Conservation (phyloP, 2,888 invertebrate species). For the Abscondita cerata region DNA sequence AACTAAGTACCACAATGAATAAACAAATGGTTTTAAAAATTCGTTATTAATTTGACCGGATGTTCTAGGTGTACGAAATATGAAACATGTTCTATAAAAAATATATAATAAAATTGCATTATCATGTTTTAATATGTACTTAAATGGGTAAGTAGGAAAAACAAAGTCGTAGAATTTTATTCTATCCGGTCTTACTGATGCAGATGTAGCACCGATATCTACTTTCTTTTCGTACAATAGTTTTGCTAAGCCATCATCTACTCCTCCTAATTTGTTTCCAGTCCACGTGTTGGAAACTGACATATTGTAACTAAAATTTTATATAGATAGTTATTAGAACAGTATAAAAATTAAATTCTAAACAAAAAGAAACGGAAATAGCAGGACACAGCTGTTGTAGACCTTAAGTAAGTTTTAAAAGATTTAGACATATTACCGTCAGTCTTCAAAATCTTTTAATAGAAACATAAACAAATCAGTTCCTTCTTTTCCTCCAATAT, state of each 20-base stretch:
- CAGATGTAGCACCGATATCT: constrained; percentile 42
- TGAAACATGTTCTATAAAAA: constrained; percentile 47
- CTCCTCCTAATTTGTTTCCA: constrained; percentile 44
- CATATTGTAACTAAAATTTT: neutral
- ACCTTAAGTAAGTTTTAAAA: too few relatives aligned
- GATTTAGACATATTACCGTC: too few relatives aligned
- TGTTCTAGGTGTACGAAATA: constrained; percentile 49
- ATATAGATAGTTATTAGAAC: neutral
- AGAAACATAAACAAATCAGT: too few relatives aligned
- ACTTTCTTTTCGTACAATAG: constrained; percentile 43
- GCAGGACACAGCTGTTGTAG: too few relatives aligned
- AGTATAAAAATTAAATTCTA: neutral
- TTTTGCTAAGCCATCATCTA: constrained; percentile 47
- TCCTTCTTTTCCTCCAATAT: too few relatives aligned
- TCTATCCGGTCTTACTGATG: constrained; percentile 17
- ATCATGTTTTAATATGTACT: constrained; percentile 33
- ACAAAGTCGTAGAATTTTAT: constrained; percentile 40
- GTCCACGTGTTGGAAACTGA: constrained; percentile 41
- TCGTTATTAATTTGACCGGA: constrained; percentile 52
- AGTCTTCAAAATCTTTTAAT: too few relatives aligned
- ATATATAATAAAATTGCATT: neutral
- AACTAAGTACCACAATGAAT: constrained; percentile 57
- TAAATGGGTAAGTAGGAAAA: constrained; percentile 47
- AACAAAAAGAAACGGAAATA: too few relatives aligned
- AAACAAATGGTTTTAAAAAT: constrained; percentile 60